phyloP scores from a whole-genome alignment of 2,888 invertebrate genomes.

The Drosophila vallismaia region DNA sequence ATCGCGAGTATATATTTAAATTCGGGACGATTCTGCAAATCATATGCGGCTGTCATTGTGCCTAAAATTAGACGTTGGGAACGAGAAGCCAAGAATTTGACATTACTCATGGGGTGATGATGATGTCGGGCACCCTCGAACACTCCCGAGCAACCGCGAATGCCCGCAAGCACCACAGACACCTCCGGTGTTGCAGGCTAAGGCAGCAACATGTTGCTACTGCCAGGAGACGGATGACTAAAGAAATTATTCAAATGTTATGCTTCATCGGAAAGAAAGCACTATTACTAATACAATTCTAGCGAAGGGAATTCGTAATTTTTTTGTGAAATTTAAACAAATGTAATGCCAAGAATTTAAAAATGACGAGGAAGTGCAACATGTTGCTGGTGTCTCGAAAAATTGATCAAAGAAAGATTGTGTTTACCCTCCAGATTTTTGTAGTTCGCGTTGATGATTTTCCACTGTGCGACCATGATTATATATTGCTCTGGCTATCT shows the following conservation, averaged over 20 bases:
- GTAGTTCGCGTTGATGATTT: constrained; percentile 78
- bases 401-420: neutral
- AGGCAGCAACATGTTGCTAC: constrained; percentile 39
- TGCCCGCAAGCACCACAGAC: neutral
- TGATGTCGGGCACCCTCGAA: constrained; percentile 7
- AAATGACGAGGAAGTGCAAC: neutral
- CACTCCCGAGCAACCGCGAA: no score
- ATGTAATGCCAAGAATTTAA: neutral
- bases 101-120: constrained; percentile 47
- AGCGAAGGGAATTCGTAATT: neutral
- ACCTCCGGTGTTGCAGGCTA: neutral
- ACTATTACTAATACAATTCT: neutral
- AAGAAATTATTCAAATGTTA: neutral
- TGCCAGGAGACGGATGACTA: neutral
- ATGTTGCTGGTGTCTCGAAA: neutral
- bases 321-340: neutral
- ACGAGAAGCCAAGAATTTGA: constrained; percentile 59
- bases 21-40: constrained; percentile 52
- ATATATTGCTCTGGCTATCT: constrained; percentile 19
- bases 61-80: constrained; percentile 63
- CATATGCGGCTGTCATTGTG: constrained; percentile 66
- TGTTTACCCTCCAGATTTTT: constrained; percentile 80
- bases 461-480: constrained; percentile 80
- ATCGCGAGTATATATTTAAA: neutral
- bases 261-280: neutral